A percentile compares a stretch with the other conserved stretches of the same genome.
These are phyloP conservation scores for Koerneria pararmatus DNA, from an alignment of 2,888 invertebrate genomes.

Conservation along the genomic window DNA sequence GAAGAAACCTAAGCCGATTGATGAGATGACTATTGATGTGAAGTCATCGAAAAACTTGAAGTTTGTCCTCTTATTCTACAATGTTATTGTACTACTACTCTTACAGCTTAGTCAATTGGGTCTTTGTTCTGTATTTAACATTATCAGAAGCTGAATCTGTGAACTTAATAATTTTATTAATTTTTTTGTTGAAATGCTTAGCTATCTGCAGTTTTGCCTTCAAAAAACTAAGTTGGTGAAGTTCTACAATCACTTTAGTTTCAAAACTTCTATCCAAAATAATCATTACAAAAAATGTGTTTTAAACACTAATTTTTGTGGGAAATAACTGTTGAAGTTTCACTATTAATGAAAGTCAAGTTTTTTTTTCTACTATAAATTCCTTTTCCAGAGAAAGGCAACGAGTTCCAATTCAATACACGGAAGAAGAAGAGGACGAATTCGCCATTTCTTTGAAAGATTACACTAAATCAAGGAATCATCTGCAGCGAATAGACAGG, in stretches of 20 bases:
- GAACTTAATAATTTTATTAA: no score
- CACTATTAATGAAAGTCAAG: background rate
- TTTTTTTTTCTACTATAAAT: background rate
- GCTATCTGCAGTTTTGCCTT: no score
- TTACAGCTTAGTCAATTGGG: no score
- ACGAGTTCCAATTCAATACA: conserved; percentile 46
- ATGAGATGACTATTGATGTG: conserved; percentile 71
- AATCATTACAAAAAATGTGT: no score
- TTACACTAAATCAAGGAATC: no score
- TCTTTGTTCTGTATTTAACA: no score
- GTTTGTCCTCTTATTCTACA: conserved; percentile 29
- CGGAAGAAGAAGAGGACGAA: conserved; percentile 66
- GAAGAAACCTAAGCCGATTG: conserved; percentile 81
- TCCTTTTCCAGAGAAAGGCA: conserved; percentile 52
- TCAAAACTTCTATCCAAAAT: no score
- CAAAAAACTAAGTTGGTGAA: no score
- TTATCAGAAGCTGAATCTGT: no score
- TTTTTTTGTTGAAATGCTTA: no score
- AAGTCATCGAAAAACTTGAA: conserved; percentile 49
- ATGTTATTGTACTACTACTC: background rate
- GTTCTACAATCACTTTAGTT: no score
- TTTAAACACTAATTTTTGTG: conserved; percentile 2
- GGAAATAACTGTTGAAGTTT: background rate
- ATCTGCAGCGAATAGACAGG: no score
- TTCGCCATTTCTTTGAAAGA: conserved; percentile 42